A percentile compares a stretch with the other conserved stretches of the same genome.
phyloP scores from a whole-genome alignment of 2,888 invertebrate species.

The Diloba caeruleocephala region DNA sequence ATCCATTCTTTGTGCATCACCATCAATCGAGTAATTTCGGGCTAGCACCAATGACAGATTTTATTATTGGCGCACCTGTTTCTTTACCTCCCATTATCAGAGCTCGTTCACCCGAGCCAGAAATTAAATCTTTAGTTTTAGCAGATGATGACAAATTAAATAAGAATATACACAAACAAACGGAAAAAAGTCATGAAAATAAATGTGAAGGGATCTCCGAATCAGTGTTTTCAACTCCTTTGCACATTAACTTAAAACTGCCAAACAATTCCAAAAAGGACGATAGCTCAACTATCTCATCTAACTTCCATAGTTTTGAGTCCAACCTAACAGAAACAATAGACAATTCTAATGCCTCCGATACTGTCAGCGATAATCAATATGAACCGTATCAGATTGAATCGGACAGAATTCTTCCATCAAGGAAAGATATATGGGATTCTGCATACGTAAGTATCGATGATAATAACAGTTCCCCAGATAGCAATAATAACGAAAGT shows the following conservation, averaged over 20 bases:
- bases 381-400: slow-evolving; percentile 59
- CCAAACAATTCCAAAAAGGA: slow-evolving; percentile 45
- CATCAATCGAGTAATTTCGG: slow-evolving; percentile 61
- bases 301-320: slow-evolving; percentile 74
- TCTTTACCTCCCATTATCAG: slow-evolving; percentile 79
- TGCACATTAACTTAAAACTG: slow-evolving; percentile 49
- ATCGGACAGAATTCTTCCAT: slow-evolving; percentile 64
- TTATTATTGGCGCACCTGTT: slow-evolving; percentile 87
- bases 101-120: slow-evolving; percentile 72
- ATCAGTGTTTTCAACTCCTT: slow-evolving; percentile 59
- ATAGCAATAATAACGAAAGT: slow-evolving; percentile 78
- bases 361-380: slow-evolving; percentile 58
- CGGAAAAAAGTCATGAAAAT: slow-evolving; percentile 32
- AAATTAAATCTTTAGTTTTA: slow-evolving; percentile 69
- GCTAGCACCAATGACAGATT: slow-evolving; percentile 73
- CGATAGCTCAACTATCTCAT: slow-evolving; percentile 55
- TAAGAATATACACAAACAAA: slow-evolving; percentile 20
- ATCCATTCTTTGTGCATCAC: slow-evolving; percentile 78
- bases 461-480: slow-evolving; percentile 81
- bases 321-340: slow-evolving; percentile 66
- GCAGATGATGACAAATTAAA: slow-evolving; percentile 48
- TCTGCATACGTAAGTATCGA: slow-evolving; percentile 88
- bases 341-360: slow-evolving; percentile 63
- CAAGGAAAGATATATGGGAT: slow-evolving; percentile 85
- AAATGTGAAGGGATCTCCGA: slow-evolving; percentile 40